Base-by-base conservation (phyloP, 2,797 vertebrate genomes). In the Rhincodon typus region DNA sequence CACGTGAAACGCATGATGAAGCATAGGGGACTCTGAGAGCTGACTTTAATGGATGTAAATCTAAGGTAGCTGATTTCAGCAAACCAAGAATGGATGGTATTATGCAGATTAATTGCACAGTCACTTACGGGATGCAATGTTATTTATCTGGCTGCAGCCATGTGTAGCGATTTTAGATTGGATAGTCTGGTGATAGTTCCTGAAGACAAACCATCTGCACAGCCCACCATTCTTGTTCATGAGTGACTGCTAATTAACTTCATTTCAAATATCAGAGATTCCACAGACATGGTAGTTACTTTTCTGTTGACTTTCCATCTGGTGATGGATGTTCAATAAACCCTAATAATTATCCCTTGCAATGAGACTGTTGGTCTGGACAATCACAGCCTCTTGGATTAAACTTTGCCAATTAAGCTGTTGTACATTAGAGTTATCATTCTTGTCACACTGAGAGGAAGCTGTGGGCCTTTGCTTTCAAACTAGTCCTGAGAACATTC, bases 301-400 rank as follows among this genome's bases (percentile, higher is more conserved):
- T 70, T 94, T 46, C n/a, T 27, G 21, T 25, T 94, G 62, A 38
- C 38, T 70, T n/a, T 69, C 13, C 42, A n/a, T n/a, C n/a, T 38
- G 67, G 91, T 94, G 66, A 94, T 94, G 21, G 91, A 94, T 94
- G 91, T 70, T 94, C n/a, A 70, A 94, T 94, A 94, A 94, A 94
- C 62, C 67, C 38, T 90, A 46, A 70, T 70, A 94, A 94, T 94
- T 94, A 70, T 46, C 67, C 66, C 1, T 15, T 30, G 66, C 38
- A 94, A 94, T 70, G 2, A 67, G 19, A 69, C 66, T 42, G 91
- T 27, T 42, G 21, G n/a, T 94, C 66, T 94, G 66, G 91, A 38
- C 66, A 70, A 67, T 23, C 91, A 94, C 91, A 94, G 91, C 66
- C 66, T 94, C 91, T 46, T 34, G n/a, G 62, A 94, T 70, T 69